Evolutionary conservation across 2,797 vertebrate genomes (phyloP).

Genomic region (Podargus strigoides): DNA sequence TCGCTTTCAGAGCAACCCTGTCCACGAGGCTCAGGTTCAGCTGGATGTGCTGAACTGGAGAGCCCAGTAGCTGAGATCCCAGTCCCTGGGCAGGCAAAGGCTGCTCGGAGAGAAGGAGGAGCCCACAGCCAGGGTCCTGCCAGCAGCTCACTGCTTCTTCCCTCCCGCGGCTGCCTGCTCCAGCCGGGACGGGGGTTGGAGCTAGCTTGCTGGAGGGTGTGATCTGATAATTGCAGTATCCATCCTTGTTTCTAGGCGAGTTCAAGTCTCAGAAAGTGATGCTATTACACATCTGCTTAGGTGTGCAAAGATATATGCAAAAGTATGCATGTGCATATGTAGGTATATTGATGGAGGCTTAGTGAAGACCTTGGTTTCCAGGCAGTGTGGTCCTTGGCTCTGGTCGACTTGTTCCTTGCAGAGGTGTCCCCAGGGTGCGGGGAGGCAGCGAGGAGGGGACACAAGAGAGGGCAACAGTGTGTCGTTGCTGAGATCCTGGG

Average conservation of each 20-base stretch:
- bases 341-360: background rate
- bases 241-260: background rate
- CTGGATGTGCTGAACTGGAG: background rate
- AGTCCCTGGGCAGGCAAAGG: background rate
- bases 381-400: background rate
- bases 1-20: background rate
- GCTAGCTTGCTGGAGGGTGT: background rate
- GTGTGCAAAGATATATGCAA: background rate
- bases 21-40: background rate
- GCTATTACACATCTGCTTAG: background rate
- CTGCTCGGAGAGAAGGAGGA: background rate
- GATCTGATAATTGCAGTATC: background rate
- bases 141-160: background rate
- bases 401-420: accelerated
- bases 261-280: background rate
- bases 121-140: background rate
- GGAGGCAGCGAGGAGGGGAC: background rate
- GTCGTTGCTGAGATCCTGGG: background rate
- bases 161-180: background rate
- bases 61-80: accelerated
- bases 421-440: background rate
- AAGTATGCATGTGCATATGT: accelerated
- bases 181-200: background rate
- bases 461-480: background rate
- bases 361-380: background rate